Evolutionary conservation across 2,888 invertebrate genomes (phyloP).

Genomic region (Physocephala rufipes): DNA sequence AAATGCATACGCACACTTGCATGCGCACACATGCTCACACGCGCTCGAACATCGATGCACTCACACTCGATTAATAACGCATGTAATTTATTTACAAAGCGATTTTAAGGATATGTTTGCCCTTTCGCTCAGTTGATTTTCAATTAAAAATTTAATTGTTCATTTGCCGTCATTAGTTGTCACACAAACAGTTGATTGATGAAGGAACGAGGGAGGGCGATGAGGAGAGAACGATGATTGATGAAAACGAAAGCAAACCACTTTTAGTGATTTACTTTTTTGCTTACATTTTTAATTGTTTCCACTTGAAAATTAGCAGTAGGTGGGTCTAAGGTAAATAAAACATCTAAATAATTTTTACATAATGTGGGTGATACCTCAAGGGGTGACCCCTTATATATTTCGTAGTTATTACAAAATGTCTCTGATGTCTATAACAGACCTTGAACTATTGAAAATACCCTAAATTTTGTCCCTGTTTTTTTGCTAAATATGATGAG

Average conservation of each 20-base stretch:
- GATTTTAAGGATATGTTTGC: conserved; percentile 31
- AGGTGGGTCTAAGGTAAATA: too few species aligned
- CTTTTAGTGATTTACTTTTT: conserved; percentile 24
- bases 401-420: too few species aligned
- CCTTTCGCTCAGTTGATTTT: conserved; percentile 34
- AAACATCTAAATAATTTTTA: too few species aligned
- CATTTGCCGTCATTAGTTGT: background rate
- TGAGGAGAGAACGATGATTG: background rate
- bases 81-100: conserved; percentile 27
- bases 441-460: too few species aligned
- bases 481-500: too few species aligned
- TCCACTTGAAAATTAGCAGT: too few species aligned
- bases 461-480: too few species aligned
- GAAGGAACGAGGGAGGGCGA: too few species aligned
- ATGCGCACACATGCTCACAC: background rate
- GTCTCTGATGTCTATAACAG: too few species aligned
- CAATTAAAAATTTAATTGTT: conserved; percentile 39
- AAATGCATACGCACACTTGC: conserved; percentile 6
- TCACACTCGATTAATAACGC: conserved; percentile 28
- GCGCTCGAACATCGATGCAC: background rate
- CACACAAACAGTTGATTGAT: background rate
- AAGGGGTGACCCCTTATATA: too few species aligned
- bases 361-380: too few species aligned
- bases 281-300: background rate
- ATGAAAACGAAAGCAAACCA: conserved; percentile 10